phyloP scores from a whole-genome alignment of 2,797 vertebrate species.

The Esox masquinongy region DNA sequence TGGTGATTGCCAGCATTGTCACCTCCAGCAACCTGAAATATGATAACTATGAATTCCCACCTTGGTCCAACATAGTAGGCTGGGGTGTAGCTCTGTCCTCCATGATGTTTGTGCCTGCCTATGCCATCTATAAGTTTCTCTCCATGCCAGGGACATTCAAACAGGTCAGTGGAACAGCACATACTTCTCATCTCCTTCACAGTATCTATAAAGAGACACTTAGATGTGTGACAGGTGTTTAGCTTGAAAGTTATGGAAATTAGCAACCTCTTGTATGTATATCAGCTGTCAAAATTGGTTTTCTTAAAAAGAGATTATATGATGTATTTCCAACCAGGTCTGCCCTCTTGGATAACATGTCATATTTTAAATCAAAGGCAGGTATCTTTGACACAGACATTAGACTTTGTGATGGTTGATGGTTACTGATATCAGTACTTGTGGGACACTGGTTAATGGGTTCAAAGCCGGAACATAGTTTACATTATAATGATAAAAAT shows the following conservation, averaged over 20 bases:
- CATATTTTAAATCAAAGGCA: neutral
- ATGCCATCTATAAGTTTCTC: constrained; percentile 90
- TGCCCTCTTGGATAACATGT: neutral
- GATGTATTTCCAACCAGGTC: neutral
- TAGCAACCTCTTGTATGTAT: neutral
- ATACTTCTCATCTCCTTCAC: neutral
- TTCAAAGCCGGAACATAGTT: constrained; percentile 15
- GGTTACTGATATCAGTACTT: neutral
- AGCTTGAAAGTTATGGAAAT: neutral
- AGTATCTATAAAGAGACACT: neutral
- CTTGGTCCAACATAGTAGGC: constrained; percentile 88
- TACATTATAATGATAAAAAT: constrained; percentile 19
- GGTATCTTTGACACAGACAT: neutral
- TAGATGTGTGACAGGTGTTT: neutral
- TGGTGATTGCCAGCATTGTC: constrained; percentile 92
- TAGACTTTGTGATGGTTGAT: neutral
- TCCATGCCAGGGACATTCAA: constrained; percentile 84
- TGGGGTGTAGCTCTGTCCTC: constrained; percentile 94
- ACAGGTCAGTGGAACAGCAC: constrained; percentile 80
- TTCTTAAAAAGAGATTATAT: neutral
- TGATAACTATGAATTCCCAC: constrained; percentile 89
- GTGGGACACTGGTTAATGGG: neutral
- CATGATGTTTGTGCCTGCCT: constrained; percentile 90
- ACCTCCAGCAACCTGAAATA: constrained; percentile 88
- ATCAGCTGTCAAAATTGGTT: neutral